Evolutionary conservation across 2,113 vertebrate genomes (phyloP).

Genomic region (Chlamydotis undulata): DNA sequence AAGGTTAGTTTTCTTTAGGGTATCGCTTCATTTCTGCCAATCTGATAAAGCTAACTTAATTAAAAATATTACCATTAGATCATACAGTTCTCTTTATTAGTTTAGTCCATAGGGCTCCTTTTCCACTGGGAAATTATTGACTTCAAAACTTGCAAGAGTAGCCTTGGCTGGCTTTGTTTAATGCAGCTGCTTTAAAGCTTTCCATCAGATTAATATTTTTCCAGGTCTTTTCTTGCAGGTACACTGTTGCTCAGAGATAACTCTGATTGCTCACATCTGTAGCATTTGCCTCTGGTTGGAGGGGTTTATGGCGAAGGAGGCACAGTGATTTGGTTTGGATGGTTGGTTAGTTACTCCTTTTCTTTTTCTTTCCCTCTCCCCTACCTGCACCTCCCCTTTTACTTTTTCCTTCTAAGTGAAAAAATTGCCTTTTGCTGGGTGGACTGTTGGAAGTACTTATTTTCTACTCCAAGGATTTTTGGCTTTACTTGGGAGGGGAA

Average conservation of each 20-base stretch:
- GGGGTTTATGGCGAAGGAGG: not conserved
- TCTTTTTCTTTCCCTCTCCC: not conserved
- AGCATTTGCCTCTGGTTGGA: not conserved
- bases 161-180: conserved; percentile 58
- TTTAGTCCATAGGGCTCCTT: conserved; percentile 49
- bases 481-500: not conserved
- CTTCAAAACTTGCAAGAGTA: conserved; percentile 47
- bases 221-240: conserved; percentile 61
- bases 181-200: conserved; percentile 52
- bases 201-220: conserved; percentile 56
- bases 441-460: not conserved
- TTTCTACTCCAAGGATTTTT: not conserved
- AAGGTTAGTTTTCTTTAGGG: conserved; percentile 66
- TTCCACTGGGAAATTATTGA: conserved; percentile 67
- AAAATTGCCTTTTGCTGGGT: not conserved
- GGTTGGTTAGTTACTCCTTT: not conserved
- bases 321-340: not conserved
- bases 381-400: too few species aligned
- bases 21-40: conserved; percentile 50
- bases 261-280: not conserved
- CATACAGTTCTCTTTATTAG: conserved; percentile 65
- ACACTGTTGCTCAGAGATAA: conserved; percentile 36
- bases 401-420: not conserved
- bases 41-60: conserved; percentile 69
- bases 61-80: conserved; percentile 71